Evolutionary conservation across 64 coral and sea anemone species (phyloP), one percentile per base, ranked within the genome.

Genomic region (Platygyra sinensis): DNA sequence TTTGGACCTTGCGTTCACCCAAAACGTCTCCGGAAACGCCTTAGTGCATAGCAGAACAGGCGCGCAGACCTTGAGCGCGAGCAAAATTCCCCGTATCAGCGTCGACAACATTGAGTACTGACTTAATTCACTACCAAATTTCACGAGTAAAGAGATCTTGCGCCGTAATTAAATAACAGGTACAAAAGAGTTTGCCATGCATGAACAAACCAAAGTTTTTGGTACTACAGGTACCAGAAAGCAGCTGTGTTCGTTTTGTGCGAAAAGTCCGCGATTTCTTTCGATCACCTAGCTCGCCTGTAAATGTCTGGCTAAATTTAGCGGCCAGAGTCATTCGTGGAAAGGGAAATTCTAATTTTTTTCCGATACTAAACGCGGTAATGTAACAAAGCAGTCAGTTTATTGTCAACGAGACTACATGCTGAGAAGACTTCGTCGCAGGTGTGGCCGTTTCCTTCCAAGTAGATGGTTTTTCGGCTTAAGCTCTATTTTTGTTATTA

Each of bases 361-460:
- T 3, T 67, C 19, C 3, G 19, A 22, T 25, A 19, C 65, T 69
- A 11, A 24, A 69, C 22, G 1, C 24, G 22, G 22, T n/a, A 69
- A 69, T 22, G 65, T 11, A 8, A 69, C 22, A 69, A 25, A 69
- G 65, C 8, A 69, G 0, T 69, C 25, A 24, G 10, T n/a, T n/a
- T 8, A 28, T 7, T 28, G 10, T 24, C 18, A 25, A 69, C 65
- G 24, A 0, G 6, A 5, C 52, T 80, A 17, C 30, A 85, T 85
- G 81, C 38, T 42, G 11, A 85, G 62, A 85, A 69, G 9, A 38
- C 71, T 51, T 71, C 62, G 81, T 46, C 81, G 38, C 12, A 31
- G 38, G 22, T 24, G 72, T 85, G 38, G 62, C 38, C 65, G 81
- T 39, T 20, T 71, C n/a, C 29, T 49, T 67, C 62, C 31, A 71